Evolutionary conservation across 2,797 vertebrate genomes (phyloP), one percentile per base, ranked within the genome.

Genomic region (Myotis myotis): DNA sequence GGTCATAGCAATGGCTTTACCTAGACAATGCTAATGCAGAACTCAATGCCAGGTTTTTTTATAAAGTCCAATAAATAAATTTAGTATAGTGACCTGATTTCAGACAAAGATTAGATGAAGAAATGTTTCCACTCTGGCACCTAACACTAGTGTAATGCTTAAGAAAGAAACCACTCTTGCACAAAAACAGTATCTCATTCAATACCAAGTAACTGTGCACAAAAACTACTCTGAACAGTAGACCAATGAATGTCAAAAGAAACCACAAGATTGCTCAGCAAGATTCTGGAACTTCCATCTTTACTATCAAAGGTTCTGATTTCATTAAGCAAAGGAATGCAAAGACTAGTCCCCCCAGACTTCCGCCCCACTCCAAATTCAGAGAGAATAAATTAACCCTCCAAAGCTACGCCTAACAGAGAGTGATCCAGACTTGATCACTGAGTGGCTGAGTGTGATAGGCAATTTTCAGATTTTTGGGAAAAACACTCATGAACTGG

Each of bases 1-100:
- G 83, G 72, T 93, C 88, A 82, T 55, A 90, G 84, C 89, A 92
- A 79, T 91, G 60, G 72, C 89, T 95, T 95, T 87, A 83, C 71
- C 86, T 88, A 94, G 55, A 91, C 83, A 90, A 88, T 66, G 68
- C 74, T 86, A 93, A 90, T 51, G 57, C 72, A 87, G 92, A 57
- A 62, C 28, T 97, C 78, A 51, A 5, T 60, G 94, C 70, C 88
- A 91, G 78, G 93, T 86, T n/a, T 51, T 8, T 70, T 76, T 38
- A 57, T 51, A 11, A 17, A 81, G 13, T 38, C 70, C 72, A 95
- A 68, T 57, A 82, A 68, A 72, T 5, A 80, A 57, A 80, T 84
- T 91, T 33, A 90, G 17, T 85, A 79, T 36, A 80, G 91, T 41
- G 68, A 94, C 57, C 72, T 74, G 28, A 89, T 93, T 89, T 85